phyloP scores from a whole-genome alignment of 2,113 vertebrate genomes.

The Scatophagus argus region DNA sequence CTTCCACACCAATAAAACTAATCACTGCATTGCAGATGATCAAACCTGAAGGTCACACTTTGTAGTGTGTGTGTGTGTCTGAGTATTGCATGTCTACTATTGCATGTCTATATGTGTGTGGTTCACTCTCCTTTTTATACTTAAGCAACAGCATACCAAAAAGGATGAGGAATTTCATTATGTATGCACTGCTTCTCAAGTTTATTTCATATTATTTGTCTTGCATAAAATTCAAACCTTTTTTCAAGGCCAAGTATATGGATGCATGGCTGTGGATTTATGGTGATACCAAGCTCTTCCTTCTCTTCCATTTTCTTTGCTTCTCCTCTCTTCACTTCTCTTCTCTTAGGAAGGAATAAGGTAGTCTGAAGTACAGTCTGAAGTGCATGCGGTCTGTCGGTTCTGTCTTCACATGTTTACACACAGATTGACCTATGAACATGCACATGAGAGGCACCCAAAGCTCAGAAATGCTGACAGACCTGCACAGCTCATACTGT shows the following conservation, averaged over 20 bases:
- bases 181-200: slow-evolving; percentile 35
- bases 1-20: slow-evolving; percentile 64
- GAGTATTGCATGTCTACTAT: no score
- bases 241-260: slow-evolving; percentile 26
- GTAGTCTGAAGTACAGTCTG: not conserved
- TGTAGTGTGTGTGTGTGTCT: slow-evolving; percentile 28
- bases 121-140: slow-evolving; percentile 29
- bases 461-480: not conserved
- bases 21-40: slow-evolving; percentile 80
- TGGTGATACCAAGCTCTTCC: not conserved
- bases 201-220: slow-evolving; percentile 56
- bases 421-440: not conserved
- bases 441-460: not conserved
- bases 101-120: slow-evolving; percentile 17
- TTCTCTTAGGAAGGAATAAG: not conserved
- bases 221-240: slow-evolving; percentile 60
- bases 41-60: slow-evolving; percentile 74
- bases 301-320: not conserved
- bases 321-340: slow-evolving; percentile 1
- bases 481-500: not conserved
- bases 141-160: slow-evolving; percentile 34
- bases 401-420: not conserved
- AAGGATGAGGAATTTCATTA: slow-evolving; percentile 44
- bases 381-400: not conserved
- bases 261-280: slow-evolving; percentile 16